Conservation (phyloP, 2,797 vertebrate genomes). For the Babyrousa celebensis region DNA sequence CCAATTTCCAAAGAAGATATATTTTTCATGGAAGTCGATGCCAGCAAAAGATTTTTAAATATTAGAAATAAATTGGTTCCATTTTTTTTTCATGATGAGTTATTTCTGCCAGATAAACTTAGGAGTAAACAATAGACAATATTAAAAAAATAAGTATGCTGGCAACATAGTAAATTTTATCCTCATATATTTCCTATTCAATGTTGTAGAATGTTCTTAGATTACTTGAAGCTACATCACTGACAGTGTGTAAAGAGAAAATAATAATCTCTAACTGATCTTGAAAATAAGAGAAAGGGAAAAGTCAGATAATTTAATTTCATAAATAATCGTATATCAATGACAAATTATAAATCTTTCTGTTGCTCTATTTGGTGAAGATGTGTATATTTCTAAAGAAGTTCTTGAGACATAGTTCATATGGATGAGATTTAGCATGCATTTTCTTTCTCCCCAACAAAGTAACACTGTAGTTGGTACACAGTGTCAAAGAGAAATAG, state of each 20-base stretch:
- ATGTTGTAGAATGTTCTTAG: not conserved
- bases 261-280: not conserved
- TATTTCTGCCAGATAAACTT: slow-evolving; percentile 27
- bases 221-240: not conserved
- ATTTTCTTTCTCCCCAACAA: slow-evolving; percentile 49
- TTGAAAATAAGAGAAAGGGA: not conserved
- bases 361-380: not conserved
- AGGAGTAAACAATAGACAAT: not conserved
- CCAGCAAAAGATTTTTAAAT: slow-evolving; percentile 65
- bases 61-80: slow-evolving; percentile 54
- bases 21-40: slow-evolving; percentile 82
- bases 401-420: not conserved
- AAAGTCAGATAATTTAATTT: not conserved
- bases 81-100: slow-evolving; percentile 9
- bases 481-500: slow-evolving; percentile 57
- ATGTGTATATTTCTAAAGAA: not conserved
- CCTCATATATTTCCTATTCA: not conserved
- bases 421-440: not conserved
- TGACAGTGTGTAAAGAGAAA: not conserved
- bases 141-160: slow-evolving; percentile 69
- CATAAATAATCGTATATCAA: not conserved
- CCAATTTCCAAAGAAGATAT: slow-evolving; percentile 56
- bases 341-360: not conserved
- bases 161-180: not conserved
- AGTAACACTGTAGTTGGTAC: not conserved